Percentiles rank a stretch among this genome's conserved stretches.
Evolutionary conservation across 2,888 invertebrate species (phyloP).

Genomic region (Entomobrya proxima): DNA sequence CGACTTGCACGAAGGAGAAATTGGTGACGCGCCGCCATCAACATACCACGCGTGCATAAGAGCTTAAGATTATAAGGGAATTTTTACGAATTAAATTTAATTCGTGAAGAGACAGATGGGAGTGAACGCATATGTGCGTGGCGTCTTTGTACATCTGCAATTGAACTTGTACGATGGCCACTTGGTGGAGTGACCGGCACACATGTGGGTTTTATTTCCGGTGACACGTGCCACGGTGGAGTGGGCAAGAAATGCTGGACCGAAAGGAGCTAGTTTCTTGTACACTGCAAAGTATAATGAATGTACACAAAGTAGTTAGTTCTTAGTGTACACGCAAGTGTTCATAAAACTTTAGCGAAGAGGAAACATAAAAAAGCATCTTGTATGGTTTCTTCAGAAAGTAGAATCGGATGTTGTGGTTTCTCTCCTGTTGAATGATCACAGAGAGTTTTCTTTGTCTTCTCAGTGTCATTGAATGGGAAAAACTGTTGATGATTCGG

Average conservation of each 20-base stretch:
- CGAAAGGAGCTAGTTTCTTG: not conserved
- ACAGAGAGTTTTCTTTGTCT: constrained; percentile 22
- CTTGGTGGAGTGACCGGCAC: not conserved
- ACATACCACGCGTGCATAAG: constrained; percentile 18
- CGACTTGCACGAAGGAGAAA: not conserved
- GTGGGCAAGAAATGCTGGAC: not conserved
- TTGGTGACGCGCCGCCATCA: not conserved
- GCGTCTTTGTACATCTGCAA: constrained; percentile 16
- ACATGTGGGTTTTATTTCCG: constrained; percentile 58
- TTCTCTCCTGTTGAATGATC: constrained; percentile 55
- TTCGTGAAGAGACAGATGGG: constrained; percentile 30
- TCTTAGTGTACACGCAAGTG: constrained; percentile 27
- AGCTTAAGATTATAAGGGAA: not conserved
- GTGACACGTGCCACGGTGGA: constrained; percentile 60
- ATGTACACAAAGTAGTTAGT: too few relatives aligned
- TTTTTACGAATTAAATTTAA: not conserved
- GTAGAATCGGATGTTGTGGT: constrained; percentile 66
- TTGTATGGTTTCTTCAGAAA: not conserved
- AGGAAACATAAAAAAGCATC: constrained; percentile 20
- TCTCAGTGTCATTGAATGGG: constrained; percentile 26
- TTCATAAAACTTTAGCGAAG: constrained; percentile 19
- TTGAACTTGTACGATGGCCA: not conserved
- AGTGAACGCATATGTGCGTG: not conserved
- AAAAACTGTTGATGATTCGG: constrained; percentile 44
- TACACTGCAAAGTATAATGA: too few relatives aligned